Evolutionary conservation across 1,140 invertebrate genomes (phyloP), one percentile per base, ranked within the genome.

Genomic region (Augochlora pura): DNA sequence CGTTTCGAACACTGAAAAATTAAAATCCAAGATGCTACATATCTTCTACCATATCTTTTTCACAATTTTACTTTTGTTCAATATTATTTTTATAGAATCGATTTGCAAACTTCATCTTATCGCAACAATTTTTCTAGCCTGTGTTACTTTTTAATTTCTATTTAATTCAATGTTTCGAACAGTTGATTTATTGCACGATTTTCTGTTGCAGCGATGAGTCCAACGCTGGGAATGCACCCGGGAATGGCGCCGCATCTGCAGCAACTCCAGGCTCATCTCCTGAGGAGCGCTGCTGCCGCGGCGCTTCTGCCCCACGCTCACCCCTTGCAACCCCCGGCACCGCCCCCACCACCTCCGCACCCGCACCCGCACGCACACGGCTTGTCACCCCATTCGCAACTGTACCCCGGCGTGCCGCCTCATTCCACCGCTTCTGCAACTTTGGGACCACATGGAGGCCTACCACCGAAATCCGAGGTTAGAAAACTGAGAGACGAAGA

Each of bases 251-350:
- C 96, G 14, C 96, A 96, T 87, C 92, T 96, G 46, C 96, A 97
- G 81, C 96, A 97, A 86, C 90, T 97, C 6, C 96, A 97, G 87
- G 96, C 96, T 21, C 96, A 97, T 90, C 93, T 97, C 42, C 93
- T 97, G 80, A 93, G 95, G 57, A 94, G 91, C 76, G 93, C 93
- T 25, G 94, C 94, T 18, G 94, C 94, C 46, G 94, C 94, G 10
- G 95, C 94, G 4, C 87, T 95, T 32, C 89, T 95, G 80, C 94
- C 94, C 8, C 92, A 91, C 67, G 77, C 89, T 18, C 89, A 93
- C 52, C 90, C 91, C 8, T 89, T 94, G 25, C 93, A 94, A 49
- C 91, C 93, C 25, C 91, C 93, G 32, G 93, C 93, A 49, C 93
- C 93, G 8, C 92, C 93, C 2, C 92, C 93, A 5, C 92, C 93